Evolutionary conservation across 2,888 invertebrate genomes (phyloP).

Genomic region (Pomacea canaliculata): DNA sequence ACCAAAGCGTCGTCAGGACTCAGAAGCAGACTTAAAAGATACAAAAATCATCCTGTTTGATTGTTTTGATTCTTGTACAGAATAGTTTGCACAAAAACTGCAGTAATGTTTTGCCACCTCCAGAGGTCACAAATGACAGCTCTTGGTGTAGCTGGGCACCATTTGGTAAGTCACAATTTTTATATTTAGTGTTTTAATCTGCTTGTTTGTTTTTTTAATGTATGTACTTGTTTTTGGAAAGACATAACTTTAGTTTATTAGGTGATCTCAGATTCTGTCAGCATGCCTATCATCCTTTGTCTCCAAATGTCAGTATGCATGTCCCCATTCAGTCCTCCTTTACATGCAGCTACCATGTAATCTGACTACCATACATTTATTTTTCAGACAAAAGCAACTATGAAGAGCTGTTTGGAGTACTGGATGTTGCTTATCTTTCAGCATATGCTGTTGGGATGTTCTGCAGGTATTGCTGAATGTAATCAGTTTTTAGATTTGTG

Average conservation of each 20-base stretch:
- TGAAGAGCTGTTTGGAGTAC: conserved; percentile 77
- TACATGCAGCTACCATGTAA: no score
- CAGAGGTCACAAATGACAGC: conserved; percentile 62
- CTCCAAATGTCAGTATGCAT: no score
- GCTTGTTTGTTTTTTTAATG: no score
- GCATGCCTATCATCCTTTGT: no score
- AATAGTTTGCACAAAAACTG: conserved; percentile 33
- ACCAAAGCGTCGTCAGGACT: no score
- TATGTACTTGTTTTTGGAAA: no score
- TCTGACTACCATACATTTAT: conserved; percentile 6
- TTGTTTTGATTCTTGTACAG: conserved; percentile 1
- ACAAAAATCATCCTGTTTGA: no score
- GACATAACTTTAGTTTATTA: no score
- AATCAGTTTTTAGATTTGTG: background rate
- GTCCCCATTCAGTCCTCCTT: no score
- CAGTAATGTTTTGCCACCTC: conserved; percentile 60
- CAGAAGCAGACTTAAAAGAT: no score
- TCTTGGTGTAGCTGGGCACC: conserved; percentile 75
- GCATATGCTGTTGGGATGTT: conserved; percentile 96
- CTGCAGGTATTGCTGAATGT: conserved; percentile 72
- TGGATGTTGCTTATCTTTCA: conserved; percentile 93
- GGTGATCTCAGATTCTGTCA: no score
- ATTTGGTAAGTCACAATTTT: conserved; percentile 55
- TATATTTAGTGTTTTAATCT: no score
- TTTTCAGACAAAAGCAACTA: conserved; percentile 51